phyloP scores from a whole-genome alignment of 2,888 invertebrate genomes.

The Holacanthella duospinosa region DNA sequence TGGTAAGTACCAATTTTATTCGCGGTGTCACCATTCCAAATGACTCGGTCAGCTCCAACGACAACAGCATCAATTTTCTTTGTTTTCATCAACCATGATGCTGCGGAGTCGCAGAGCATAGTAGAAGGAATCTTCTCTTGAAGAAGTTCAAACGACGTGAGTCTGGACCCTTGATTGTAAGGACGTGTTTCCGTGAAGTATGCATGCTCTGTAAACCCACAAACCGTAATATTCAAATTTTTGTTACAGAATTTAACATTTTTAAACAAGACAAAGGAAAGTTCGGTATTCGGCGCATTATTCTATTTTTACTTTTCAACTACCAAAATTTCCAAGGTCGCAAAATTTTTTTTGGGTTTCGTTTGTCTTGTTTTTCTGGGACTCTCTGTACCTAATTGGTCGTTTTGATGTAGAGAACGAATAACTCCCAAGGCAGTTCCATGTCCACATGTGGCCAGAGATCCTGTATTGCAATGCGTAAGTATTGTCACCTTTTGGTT shows the following conservation, averaged over 20 bases:
- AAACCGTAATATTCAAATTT: background rate
- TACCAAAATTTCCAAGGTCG: background rate
- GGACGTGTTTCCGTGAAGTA: slow-evolving; percentile 97
- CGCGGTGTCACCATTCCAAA: slow-evolving; percentile 93
- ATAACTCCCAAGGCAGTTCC: slow-evolving; percentile 97
- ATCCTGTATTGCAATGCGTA: slow-evolving; percentile 98
- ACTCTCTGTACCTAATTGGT: slow-evolving; percentile 53
- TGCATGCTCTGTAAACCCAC: slow-evolving; percentile 58
- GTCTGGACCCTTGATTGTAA: slow-evolving; percentile 90
- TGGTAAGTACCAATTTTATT: slow-evolving; percentile 98
- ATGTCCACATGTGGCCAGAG: slow-evolving; percentile 91
- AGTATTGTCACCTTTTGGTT: slow-evolving; percentile 56
- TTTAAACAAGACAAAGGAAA: background rate
- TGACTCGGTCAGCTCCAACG: slow-evolving; percentile 95
- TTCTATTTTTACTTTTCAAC: too few species aligned
- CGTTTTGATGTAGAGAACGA: slow-evolving; percentile 61
- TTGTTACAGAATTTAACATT: background rate
- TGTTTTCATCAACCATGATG: slow-evolving; percentile 75
- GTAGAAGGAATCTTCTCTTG: slow-evolving; percentile 85
- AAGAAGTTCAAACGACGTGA: slow-evolving; percentile 91
- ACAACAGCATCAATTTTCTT: slow-evolving; percentile 79
- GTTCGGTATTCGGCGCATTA: background rate
- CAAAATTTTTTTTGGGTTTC: too few species aligned
- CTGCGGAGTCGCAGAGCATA: slow-evolving; percentile 90
- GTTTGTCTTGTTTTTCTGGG: too few species aligned